Evolutionary conservation across 2,113 vertebrate species (phyloP).

Genomic region (Herpailurus yagouaroundi): DNA sequence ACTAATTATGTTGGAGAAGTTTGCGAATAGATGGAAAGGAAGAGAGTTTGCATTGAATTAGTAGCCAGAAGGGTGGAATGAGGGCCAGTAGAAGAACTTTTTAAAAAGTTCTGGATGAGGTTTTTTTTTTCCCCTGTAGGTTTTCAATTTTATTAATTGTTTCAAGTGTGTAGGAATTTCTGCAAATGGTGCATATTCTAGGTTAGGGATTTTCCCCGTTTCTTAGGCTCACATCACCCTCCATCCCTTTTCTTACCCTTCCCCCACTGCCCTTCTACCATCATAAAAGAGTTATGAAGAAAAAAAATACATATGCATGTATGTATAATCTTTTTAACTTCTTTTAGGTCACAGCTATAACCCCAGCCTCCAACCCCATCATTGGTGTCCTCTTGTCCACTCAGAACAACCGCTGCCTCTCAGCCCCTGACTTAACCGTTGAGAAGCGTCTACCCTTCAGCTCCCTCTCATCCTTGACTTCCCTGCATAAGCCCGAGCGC

Average conservation of each 20-base stretch:
- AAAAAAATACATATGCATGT: background rate
- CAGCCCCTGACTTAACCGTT: conserved; percentile 88
- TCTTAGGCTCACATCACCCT: background rate
- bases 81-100: background rate
- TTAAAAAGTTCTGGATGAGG: background rate
- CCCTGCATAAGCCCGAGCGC: conserved; percentile 87
- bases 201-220: background rate
- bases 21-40: background rate
- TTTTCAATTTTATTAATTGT: conserved; percentile 48
- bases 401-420: conserved; percentile 94
- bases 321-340: background rate
- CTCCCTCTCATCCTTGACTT: conserved; percentile 73
- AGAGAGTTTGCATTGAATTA: conserved; percentile 9
- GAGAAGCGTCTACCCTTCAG: conserved; percentile 88
- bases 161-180: conserved; percentile 31
- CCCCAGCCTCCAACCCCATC: conserved; percentile 83
- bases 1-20: background rate
- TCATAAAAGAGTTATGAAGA: conserved; percentile 15
- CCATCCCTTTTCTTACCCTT: background rate
- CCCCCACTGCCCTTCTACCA: background rate
- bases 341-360: conserved; percentile 78
- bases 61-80: background rate
- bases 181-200: conserved; percentile 6
- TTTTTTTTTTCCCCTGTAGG: background rate
- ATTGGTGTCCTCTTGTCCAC: conserved; percentile 93